Evolutionary conservation across 2,888 invertebrate species (phyloP).

Genomic region (Ceramica pisi): DNA sequence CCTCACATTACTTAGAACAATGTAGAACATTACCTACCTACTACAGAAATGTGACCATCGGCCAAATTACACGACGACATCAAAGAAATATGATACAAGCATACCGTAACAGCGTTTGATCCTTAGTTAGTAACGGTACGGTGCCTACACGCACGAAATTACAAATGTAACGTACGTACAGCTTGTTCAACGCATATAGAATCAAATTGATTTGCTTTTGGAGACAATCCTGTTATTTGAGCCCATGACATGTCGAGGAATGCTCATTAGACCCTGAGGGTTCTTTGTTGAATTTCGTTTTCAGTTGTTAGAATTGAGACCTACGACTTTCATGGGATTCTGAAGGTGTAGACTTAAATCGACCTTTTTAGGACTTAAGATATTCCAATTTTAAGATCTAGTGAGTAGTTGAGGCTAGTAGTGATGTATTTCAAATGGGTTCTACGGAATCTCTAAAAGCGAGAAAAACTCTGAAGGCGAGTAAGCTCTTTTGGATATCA

Average conservation of each 20-base stretch:
- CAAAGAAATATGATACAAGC: constrained; percentile 36
- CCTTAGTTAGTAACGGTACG: constrained; percentile 36
- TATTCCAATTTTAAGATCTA: not conserved
- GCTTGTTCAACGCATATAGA: constrained; percentile 3
- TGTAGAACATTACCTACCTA: not conserved
- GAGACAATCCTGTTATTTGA: constrained; percentile 4
- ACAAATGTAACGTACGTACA: constrained; percentile 8
- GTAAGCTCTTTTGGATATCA: not conserved
- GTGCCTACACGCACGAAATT: constrained; percentile 19
- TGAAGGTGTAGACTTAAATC: not conserved
- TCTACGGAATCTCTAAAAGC: not conserved
- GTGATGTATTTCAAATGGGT: not conserved
- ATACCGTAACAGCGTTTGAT: constrained; percentile 33
- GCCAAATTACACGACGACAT: constrained; percentile 29
- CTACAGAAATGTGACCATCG: constrained; percentile 19
- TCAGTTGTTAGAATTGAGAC: not conserved
- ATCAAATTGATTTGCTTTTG: constrained; percentile 3
- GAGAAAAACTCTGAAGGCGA: not conserved
- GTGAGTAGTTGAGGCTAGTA: not conserved
- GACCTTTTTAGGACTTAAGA: not conserved
- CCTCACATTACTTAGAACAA: not conserved
- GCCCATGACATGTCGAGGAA: not conserved
- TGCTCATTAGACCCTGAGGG: not conserved
- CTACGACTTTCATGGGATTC: not conserved
- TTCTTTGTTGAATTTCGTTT: not conserved